Evolutionary conservation across 1,140 invertebrate genomes (phyloP).

Genomic region (Subanguina moxae): DNA sequence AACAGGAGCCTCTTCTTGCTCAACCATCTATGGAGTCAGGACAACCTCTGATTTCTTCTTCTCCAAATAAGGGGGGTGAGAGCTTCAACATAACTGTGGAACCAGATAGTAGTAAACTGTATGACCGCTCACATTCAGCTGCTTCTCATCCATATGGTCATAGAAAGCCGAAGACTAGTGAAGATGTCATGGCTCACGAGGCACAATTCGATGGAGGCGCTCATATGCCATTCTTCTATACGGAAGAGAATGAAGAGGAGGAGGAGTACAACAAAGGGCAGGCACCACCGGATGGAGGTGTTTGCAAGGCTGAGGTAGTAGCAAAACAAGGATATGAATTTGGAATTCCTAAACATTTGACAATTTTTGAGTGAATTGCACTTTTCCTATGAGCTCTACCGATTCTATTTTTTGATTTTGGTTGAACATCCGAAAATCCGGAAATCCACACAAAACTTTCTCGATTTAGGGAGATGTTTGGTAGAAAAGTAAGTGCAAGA

Average conservation of each 20-base stretch:
- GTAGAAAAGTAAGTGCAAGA: no score
- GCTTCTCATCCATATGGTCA: background rate
- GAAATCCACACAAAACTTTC: no score
- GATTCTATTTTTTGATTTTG: background rate
- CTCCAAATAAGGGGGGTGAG: background rate
- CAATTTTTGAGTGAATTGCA: no score
- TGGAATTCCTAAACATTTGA: background rate
- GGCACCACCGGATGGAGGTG: background rate
- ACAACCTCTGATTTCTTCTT: background rate
- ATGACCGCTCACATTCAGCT: background rate
- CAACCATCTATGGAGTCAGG: background rate
- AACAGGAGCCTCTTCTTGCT: background rate
- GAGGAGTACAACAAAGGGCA: background rate
- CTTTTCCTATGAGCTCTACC: no score
- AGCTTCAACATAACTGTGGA: background rate
- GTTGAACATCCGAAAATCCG: no score
- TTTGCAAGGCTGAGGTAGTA: background rate
- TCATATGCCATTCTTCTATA: conserved; percentile 3
- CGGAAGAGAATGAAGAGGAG: background rate
- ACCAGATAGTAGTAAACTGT: background rate
- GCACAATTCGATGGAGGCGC: conserved; percentile 4
- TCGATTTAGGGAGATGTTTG: no score
- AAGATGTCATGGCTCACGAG: conserved; percentile 11
- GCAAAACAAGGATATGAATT: background rate
- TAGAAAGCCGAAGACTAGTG: background rate